Evolutionary conservation across 2,113 vertebrate species (phyloP).

Genomic region (Origma solitaria): DNA sequence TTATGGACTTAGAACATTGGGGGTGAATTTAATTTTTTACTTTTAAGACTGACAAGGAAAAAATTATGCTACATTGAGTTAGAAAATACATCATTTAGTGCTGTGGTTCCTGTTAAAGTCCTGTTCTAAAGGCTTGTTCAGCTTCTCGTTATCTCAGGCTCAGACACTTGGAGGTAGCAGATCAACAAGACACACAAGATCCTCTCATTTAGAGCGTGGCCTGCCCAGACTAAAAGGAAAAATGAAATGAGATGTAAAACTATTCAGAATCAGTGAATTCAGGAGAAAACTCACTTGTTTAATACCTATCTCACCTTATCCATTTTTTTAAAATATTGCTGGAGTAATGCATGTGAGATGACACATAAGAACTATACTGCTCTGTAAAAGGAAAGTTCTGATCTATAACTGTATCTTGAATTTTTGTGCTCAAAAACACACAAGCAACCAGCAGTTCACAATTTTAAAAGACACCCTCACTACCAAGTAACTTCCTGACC

Average conservation of each 20-base stretch:
- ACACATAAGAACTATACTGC: not conserved
- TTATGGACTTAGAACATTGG: not conserved
- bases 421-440: not conserved
- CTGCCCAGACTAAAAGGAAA: not conserved
- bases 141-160: not conserved
- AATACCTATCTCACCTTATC: not conserved
- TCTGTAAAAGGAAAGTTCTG: not conserved
- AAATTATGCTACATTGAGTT: accelerated
- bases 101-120: not conserved
- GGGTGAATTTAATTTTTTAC: not conserved
- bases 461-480: not conserved
- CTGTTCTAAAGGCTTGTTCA: not conserved
- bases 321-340: not conserved
- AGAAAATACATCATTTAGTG: not conserved
- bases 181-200: not conserved
- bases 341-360: not conserved
- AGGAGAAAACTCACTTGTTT: not conserved
- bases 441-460: not conserved
- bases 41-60: not conserved
- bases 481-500: not conserved
- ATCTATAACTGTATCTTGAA: not conserved
- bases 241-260: accelerated
- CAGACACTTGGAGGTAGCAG: not conserved
- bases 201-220: not conserved
- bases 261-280: not conserved